Percentiles rank a stretch among this genome's conserved stretches.
phyloP scores from a whole-genome alignment of 2,888 invertebrate genomes.

The Pristionchus mayeri region DNA sequence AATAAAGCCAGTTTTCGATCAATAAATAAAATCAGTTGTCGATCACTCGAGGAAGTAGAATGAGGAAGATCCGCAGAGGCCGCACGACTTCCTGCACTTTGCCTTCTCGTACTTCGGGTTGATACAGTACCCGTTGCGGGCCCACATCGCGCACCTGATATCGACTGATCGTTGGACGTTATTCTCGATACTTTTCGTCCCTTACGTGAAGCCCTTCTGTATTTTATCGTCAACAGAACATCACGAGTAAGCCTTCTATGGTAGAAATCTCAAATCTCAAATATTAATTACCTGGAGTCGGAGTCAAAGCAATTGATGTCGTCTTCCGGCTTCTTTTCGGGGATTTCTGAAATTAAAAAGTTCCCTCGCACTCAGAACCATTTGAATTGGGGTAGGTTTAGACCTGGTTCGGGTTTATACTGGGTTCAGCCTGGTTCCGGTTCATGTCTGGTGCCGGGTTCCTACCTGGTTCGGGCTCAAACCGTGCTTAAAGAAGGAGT shows the following conservation, averaged over 20 bases:
- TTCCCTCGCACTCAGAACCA: no score
- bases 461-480: no score
- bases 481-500: no score
- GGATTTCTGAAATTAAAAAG: not conserved
- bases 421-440: not conserved
- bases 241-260: no score
- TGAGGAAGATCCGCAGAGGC: not conserved
- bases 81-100: constrained; percentile 1
- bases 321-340: constrained; percentile 15
- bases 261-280: not conserved
- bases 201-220: no score
- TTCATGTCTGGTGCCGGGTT: no score
- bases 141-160: constrained; percentile 26
- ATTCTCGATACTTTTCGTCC: not conserved
- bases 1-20: not conserved
- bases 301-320: constrained; percentile 37
- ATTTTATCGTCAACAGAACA: no score
- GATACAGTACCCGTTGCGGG: constrained; percentile 32
- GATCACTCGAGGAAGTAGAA: constrained; percentile 12
- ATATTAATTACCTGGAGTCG: not conserved
- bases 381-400: no score
- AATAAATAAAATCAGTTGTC: not conserved
- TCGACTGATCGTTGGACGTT: not conserved
- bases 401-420: not conserved
- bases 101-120: constrained; percentile 19